Conservation (phyloP, 2,888 invertebrate species). For the Anarsia innoxiella region DNA sequence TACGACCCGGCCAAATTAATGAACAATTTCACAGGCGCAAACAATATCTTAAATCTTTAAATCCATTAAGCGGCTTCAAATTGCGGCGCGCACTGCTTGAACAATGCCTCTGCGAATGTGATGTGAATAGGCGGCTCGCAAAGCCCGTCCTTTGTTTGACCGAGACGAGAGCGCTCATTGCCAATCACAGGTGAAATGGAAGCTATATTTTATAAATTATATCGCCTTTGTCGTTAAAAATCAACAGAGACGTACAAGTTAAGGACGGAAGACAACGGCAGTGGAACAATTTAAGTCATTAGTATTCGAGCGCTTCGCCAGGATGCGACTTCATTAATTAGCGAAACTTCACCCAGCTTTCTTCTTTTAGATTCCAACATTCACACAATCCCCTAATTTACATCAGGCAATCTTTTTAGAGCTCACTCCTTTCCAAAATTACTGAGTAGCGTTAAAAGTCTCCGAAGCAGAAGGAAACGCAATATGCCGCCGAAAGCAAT, state of each 20-base stretch:
- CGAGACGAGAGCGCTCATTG: background rate
- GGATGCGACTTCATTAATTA: slow-evolving; percentile 56
- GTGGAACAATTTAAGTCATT: slow-evolving; percentile 42
- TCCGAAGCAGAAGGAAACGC: background rate
- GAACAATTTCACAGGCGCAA: slow-evolving; percentile 32
- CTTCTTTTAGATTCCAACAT: slow-evolving; percentile 40
- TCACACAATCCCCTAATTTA: slow-evolving; percentile 37
- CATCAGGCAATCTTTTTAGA: slow-evolving; percentile 4
- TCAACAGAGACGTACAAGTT: slow-evolving; percentile 1
- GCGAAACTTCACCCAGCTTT: slow-evolving; percentile 46
- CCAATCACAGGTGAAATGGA: background rate
- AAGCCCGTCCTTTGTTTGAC: slow-evolving; percentile 2
- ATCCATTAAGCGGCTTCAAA: slow-evolving; percentile 18
- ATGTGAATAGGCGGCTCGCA: slow-evolving; percentile 3
- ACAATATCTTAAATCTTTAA: slow-evolving; percentile 26
- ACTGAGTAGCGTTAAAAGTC: background rate
- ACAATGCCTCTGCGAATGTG: slow-evolving; percentile 10
- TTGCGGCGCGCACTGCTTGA: slow-evolving; percentile 21
- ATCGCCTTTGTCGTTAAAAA: background rate
- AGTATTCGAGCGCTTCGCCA: slow-evolving; percentile 44
- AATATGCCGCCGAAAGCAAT: slow-evolving; percentile 3
- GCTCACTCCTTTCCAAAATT: slow-evolving; percentile 1
- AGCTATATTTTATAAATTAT: background rate
- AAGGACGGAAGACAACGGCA: background rate
- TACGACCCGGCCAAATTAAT: slow-evolving; percentile 40